A percentile compares a stretch with the other conserved stretches of the same genome.
Conservation (phyloP, 2,797 vertebrate species). For the Rhynchonycteris naso region DNA sequence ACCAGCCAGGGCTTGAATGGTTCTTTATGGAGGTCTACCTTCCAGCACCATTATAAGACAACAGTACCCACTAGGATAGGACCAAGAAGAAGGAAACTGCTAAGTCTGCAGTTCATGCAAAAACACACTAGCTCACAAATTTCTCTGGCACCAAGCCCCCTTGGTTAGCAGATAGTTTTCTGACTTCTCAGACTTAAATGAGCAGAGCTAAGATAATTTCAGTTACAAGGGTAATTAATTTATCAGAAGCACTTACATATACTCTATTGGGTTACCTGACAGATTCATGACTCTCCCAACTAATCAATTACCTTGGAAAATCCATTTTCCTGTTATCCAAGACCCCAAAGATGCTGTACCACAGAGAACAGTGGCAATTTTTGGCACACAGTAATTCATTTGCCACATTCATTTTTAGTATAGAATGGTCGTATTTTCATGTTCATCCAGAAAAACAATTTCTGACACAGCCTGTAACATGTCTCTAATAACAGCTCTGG, state of each 20-base stretch:
- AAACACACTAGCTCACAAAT: background rate
- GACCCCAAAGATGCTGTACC: background rate
- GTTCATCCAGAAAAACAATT: slow-evolving; percentile 67
- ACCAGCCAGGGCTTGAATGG: too few species aligned
- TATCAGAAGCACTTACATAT: background rate
- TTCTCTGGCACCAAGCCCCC: background rate
- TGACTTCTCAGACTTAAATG: background rate
- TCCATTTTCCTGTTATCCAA: background rate
- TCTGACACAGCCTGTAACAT: slow-evolving; percentile 77
- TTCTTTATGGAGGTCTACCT: rapidly evolving
- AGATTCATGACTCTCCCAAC: background rate
- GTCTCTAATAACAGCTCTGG: slow-evolving; percentile 73
- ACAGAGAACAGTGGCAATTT: slow-evolving; percentile 53
- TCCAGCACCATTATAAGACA: too few species aligned
- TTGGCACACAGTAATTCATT: slow-evolving; percentile 71
- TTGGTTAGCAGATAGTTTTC: background rate
- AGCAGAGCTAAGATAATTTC: background rate
- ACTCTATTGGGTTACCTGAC: background rate
- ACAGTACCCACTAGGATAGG: rapidly evolving
- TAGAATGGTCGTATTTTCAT: slow-evolving; percentile 54
- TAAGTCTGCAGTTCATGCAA: background rate
- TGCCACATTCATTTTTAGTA: slow-evolving; percentile 51
- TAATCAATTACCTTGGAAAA: slow-evolving; percentile 47
- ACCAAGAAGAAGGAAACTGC: background rate
- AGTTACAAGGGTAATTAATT: background rate